Percentiles rank a stretch among this genome's conserved stretches.
These are phyloP conservation scores for Upupa epops DNA, from an alignment of 2,113 vertebrate genomes.

Conservation along the genomic window DNA sequence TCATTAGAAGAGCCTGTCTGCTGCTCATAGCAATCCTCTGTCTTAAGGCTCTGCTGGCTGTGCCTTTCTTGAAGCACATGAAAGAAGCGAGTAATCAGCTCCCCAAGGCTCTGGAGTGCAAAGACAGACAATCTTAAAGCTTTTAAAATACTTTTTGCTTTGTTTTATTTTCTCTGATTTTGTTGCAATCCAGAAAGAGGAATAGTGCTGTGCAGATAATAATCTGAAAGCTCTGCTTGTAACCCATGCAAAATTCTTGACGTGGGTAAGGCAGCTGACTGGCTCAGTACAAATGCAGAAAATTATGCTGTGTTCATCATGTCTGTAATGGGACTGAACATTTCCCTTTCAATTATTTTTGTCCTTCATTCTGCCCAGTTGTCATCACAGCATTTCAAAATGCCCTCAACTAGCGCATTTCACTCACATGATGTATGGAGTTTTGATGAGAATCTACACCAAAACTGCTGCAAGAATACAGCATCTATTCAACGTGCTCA, in stretches of 20 bases:
- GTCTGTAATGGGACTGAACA: background rate
- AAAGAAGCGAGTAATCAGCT: background rate
- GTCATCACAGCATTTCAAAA: background rate
- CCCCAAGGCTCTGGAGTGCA: background rate
- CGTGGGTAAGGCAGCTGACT: background rate
- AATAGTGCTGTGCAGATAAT: background rate
- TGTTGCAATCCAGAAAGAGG: background rate
- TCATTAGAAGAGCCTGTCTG: background rate
- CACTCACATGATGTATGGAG: background rate
- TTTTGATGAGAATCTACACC: constrained; percentile 10
- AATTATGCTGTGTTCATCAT: background rate
- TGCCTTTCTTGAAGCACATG: background rate
- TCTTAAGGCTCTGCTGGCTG: background rate
- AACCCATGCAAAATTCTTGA: background rate
- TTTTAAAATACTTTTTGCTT: background rate
- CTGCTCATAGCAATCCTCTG: background rate
- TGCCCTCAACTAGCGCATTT: background rate
- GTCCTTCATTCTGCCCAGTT: background rate
- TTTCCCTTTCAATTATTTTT: background rate
- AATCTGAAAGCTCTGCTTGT: background rate
- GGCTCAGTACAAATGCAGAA: constrained; percentile 5
- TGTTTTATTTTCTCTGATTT: background rate
- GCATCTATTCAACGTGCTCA: background rate
- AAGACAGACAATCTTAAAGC: background rate
- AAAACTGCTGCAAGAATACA: background rate